Evolutionary conservation across 2,797 vertebrate genomes (phyloP), one percentile per base, ranked within the genome.

Genomic region (Clarias pachynema): DNA sequence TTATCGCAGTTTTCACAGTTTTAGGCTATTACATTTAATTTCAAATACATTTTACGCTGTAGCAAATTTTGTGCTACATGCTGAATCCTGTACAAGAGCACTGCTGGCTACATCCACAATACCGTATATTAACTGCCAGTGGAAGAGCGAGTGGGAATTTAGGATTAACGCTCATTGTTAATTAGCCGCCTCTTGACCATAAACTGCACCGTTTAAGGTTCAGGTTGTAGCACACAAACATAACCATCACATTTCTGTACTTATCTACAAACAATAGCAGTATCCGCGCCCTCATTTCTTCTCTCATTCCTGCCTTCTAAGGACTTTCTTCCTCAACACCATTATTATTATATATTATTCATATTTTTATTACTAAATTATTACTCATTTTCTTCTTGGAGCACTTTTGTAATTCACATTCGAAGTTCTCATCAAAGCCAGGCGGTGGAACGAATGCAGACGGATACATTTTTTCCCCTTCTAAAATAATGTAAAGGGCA

Each of bases 341-440:
- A 93, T 95, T 95, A 94, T 95, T 90, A 95, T 94, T 92, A 95
- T 96, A 90, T 93, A 94, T 95, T 95, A 96, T 96, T 96, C 92
- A 96, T 95, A 94, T 93, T 90, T 93, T 92, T 80, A 80, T 80
- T 49, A 80, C 62, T 95, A 94, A 96, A 96, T 95, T 95, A 96
- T 96, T 96, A 95, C 95, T 95, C 93, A 92, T 95, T 96, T 96
- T 92, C 93, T 92, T 93, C 92, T 93, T 89, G 88, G 92, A 95
- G 93, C 93, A 94, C 93, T 94, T 95, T 95, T 95, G n/a, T 80
- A 80, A 95, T 95, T 95, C 95, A 95, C 94, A 94, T 95, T 91
- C 94, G 92, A 95, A 94, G 95, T 94, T 93, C 93, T 95, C 94
- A 95, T 95, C 95, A 95, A 94, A 95, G 92, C 93, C 87, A 90